Evolutionary conservation across 2,113 vertebrate genomes (phyloP), one percentile per base, ranked within the genome.

Genomic region (Heloderma charlesbogerti): DNA sequence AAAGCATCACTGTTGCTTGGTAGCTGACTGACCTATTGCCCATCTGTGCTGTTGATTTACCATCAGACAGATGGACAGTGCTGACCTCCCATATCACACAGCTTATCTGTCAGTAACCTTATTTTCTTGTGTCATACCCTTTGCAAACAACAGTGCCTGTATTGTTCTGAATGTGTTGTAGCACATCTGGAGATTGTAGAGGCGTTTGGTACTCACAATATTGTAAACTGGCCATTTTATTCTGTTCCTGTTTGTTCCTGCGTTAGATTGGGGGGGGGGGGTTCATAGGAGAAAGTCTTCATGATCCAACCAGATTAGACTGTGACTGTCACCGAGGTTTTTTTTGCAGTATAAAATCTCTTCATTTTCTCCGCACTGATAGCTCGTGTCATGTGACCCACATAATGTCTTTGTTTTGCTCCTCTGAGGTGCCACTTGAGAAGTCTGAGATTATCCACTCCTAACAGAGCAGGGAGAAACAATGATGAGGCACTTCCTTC

Each of bases 41-140:
- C 63, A 43, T 54, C 48, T 80, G 74, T 69, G 75, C 40, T 71
- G 60, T 71, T n/a, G 45, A 40, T 78, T 71, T 34, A 5, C 25
- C 4, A 3, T 16, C 15, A 12, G 72, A 71, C 90, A 91, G n/a
- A 69, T 71, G 90, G 90, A 66, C 43, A 48, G 60, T 31, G 31
- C n/a, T 43, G 27, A 67, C 7, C 57, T 69, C 18, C 80, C 51
- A 1, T 34, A 27, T 27, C 25, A 22, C n/a, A 86, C 5, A 34
- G 85, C 86, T 88, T 77, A 69, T 84, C 86, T 71, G 71, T 43
- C 57, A 4, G n/a, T 88, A 87, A 84, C 72, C 81, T 67, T 45
- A 29, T 90, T 90, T 37, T 60, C 45, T 57, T 31, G 43, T 18
- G 27, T n/a, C 29, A 1, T 3, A 37, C 48, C 29, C 72, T 43